Conservation (phyloP, 2,797 vertebrate species). For the Neomorphus geoffroyi region DNA sequence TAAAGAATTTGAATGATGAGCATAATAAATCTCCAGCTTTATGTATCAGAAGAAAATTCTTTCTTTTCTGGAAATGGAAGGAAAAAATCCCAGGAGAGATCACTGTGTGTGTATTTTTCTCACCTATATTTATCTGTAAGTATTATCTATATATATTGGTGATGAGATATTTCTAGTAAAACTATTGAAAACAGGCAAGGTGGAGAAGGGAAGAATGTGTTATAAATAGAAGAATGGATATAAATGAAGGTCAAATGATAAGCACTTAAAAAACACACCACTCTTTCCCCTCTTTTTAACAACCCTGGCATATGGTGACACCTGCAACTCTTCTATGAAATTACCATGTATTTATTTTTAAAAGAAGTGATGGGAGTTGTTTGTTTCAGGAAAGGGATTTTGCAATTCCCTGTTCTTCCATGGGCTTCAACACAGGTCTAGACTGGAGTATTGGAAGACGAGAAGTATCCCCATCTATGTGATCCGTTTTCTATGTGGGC, state of each 20-base stretch:
- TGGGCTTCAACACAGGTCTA: background rate
- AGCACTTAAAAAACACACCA: too few relatives aligned
- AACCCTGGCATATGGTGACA: background rate
- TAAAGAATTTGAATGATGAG: background rate
- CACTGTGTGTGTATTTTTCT: background rate
- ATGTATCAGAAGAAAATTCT: background rate
- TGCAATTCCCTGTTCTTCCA: background rate
- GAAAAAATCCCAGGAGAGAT: background rate
- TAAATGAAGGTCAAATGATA: background rate
- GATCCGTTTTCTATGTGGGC: background rate
- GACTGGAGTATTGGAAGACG: background rate
- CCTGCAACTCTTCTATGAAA: background rate
- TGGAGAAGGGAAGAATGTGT: too few relatives aligned
- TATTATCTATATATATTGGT: too few relatives aligned
- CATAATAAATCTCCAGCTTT: background rate
- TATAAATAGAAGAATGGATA: background rate
- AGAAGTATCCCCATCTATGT: background rate
- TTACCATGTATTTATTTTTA: background rate
- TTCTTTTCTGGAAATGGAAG: background rate
- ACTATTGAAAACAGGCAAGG: background rate
- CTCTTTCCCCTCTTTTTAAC: too few relatives aligned
- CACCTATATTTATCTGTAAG: background rate
- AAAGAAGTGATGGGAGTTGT: background rate
- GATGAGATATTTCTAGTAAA: background rate
- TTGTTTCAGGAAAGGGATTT: background rate